phyloP scores from a whole-genome alignment of 2,113 vertebrate species.

The Catharus bicknelli region DNA sequence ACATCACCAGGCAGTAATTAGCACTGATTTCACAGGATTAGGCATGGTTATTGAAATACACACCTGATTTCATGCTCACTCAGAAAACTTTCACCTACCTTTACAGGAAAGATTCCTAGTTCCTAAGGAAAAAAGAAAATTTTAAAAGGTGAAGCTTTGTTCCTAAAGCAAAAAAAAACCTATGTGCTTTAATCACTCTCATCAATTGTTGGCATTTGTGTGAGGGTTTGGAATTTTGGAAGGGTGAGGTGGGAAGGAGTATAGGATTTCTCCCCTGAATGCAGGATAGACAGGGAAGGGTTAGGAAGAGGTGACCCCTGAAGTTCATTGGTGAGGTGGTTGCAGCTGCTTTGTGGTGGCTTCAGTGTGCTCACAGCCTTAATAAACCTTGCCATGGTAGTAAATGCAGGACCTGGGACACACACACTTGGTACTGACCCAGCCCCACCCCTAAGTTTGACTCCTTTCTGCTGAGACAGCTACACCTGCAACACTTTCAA shows the following conservation, averaged over 20 bases:
- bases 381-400: neutral
- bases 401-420: neutral
- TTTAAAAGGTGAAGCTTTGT: neutral
- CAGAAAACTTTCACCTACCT: neutral
- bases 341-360: neutral
- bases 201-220: neutral
- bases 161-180: neutral
- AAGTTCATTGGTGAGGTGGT: neutral
- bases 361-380: neutral
- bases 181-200: neutral
- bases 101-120: neutral
- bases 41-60: neutral
- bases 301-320: rapidly evolving
- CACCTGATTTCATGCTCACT: neutral
- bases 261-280: neutral
- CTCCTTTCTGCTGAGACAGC: neutral
- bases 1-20: neutral
- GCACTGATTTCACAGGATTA: neutral
- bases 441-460: neutral
- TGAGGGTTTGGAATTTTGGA: neutral
- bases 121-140: neutral
- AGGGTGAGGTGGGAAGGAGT: rapidly evolving
- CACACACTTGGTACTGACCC: too few species aligned
- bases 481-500: neutral
- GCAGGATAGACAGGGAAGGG: neutral